Evolutionary conservation across 2,113 vertebrate species (phyloP), one percentile per base, ranked within the genome.

Genomic region (Perca fluviatilis): DNA sequence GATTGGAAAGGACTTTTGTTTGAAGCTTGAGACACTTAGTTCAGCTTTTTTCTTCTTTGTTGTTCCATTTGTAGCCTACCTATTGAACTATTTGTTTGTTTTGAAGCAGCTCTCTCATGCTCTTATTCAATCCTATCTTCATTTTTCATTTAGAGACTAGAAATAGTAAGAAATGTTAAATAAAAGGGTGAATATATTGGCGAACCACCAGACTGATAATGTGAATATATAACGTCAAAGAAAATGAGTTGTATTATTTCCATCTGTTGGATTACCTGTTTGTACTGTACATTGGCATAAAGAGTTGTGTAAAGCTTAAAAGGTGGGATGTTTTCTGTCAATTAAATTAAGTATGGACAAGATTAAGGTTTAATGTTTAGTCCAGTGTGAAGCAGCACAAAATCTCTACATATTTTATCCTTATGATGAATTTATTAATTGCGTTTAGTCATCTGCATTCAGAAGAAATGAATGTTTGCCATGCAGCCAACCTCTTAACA

Each of bases 401-500:
- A 64, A 60, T 40, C 19, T 13, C 56, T 43, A 10, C 4, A 2
- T 33, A 23, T 46, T 57, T 10, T 12, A 56, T 53, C 23, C 0
- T 27, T 33, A 16, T 30, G 18, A 0, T 33, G 2, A 51, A 3
- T 64, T 72, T 36, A 36, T 69, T 57, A 58, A 67, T 0, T 16
- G n/a, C 0, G 2, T 49, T 74, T 63, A n/a, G 2, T 69, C 30
- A 13, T 80, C 21, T 77, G 12, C 56, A 68, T 60, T 77, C 25
- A 12, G 27, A 71, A 12, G 1, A 64, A 69, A 56, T 23, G 21
- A 25, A 1, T 27, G 30, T 57, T n/a, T 76, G 36, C 50, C 77
- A 12, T 56, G 51, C 47, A 25, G 76, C 70, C 71, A 27, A n/a
- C 23, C 56, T 89, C 62, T 74, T 30, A 80, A 80, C 63, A 77